Base-by-base conservation (phyloP, 2,888 invertebrate genomes). In the Bombyx huttoni region DNA sequence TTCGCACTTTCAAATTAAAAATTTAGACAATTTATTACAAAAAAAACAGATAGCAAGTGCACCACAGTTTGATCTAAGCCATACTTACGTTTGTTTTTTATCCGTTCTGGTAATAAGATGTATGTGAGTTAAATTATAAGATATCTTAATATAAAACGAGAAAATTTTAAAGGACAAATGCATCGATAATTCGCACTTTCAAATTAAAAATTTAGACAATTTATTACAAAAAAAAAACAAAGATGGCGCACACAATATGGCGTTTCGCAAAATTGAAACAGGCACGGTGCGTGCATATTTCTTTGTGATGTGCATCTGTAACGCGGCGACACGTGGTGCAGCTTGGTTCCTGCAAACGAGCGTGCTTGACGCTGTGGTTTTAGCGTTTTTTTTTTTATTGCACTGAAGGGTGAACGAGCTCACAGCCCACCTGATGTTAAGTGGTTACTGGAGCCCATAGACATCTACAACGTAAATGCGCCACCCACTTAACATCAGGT, bases 181-280 rank as follows among this genome's bases (percentile, higher is more conserved):
- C 45, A 14, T 34, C 34, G 10, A 49, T n/a, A 49, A 24, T 34
- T n/a, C 35, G 12, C 35, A 50, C 33, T 12, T 50, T 6, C 5
- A 14, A 33, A 24, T 40, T 50, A 8, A 6, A 14, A 45, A 24
- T 45, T 24, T 40, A 12, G 14, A 45, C 3, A 40, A 40, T 40
- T 6, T 40, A 46, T 45, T 24, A 50, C 12, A 33, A 34, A 24
- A 45, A 24, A 45, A 46, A 50, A n/a, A n/a, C n/a, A n/a, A 50
- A 14, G 13, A 14, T 45, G 46, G 8, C 49, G 40, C 49, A 35
- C 49, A 35, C 40, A 52, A 24, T 24, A 24, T 46, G 46, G 45
- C 49, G 48, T 65, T 71, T 74, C 74, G 75, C 73, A 77, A 73
- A 76, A 76, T 68, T 68, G 68, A 65, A 67, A 63, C 63, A 65